These are phyloP conservation scores for Bombus haemorrhoidalis DNA, from an alignment of 1,140 invertebrate species.

Conservation along the genomic window DNA sequence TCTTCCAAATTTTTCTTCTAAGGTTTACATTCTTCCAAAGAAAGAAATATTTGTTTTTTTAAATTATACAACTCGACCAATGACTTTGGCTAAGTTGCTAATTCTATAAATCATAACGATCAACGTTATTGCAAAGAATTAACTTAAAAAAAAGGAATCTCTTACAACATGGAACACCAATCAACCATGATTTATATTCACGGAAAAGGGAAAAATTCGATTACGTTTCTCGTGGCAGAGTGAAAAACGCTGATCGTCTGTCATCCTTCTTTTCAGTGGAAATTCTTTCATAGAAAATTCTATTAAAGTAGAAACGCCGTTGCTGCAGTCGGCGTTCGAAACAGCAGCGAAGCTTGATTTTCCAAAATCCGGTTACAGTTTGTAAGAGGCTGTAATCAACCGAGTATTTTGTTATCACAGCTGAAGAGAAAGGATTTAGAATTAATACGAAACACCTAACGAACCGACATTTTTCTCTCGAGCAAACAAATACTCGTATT, in stretches of 20 bases:
- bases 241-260: neutral
- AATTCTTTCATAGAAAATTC: neutral
- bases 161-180: too few species aligned
- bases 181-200: neutral
- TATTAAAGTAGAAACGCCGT: neutral
- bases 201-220: neutral
- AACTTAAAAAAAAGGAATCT: too few species aligned
- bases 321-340: neutral
- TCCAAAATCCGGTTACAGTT: neutral
- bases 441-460: neutral
- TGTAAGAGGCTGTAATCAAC: neutral
- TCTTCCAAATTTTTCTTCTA: too few species aligned
- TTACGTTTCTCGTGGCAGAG: neutral
- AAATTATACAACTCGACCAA: too few species aligned
- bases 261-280: neutral
- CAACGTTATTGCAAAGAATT: too few species aligned
- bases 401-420: neutral
- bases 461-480: neutral
- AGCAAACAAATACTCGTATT: too few species aligned
- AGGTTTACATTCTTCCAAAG: too few species aligned
- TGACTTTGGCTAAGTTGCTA: too few species aligned
- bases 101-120: too few species aligned
- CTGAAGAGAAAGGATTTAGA: neutral
- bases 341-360: neutral
- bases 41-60: too few species aligned